These are phyloP conservation scores for Ladona fulva DNA, from an alignment of 1,140 invertebrate genomes.

Conservation along the genomic window DNA sequence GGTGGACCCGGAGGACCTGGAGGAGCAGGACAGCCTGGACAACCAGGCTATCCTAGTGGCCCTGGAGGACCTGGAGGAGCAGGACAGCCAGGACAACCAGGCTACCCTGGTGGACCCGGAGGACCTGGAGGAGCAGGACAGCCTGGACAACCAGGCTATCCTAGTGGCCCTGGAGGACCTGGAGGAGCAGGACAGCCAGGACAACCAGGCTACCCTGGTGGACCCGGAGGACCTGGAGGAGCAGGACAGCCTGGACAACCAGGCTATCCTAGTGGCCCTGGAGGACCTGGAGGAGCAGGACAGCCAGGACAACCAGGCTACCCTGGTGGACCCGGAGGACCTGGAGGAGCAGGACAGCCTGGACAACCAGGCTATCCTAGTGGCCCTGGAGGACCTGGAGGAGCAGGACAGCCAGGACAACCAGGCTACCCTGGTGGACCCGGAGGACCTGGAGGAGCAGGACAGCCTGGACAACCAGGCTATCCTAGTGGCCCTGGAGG, in stretches of 20 bases:
- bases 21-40: constrained; percentile 15
- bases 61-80: background rate
- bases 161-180: no score
- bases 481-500: constrained; percentile 19
- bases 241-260: background rate
- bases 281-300: constrained; percentile 21
- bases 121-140: background rate
- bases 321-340: constrained; percentile 30
- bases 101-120: constrained; percentile 11
- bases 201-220: constrained; percentile 11
- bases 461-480: constrained; percentile 17
- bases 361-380: background rate
- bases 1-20: constrained; percentile 20
- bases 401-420: constrained; percentile 6
- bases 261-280: constrained; percentile 19
- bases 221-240: background rate
- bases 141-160: constrained; percentile 22
- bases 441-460: background rate
- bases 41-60: background rate
- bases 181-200: constrained; percentile 31
- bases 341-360: constrained; percentile 29
- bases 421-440: background rate
- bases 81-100: background rate
- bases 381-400: constrained; percentile 12
- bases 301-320: background rate